Conservation (phyloP, 2,888 invertebrate genomes). For the Brachypterus glaber region DNA sequence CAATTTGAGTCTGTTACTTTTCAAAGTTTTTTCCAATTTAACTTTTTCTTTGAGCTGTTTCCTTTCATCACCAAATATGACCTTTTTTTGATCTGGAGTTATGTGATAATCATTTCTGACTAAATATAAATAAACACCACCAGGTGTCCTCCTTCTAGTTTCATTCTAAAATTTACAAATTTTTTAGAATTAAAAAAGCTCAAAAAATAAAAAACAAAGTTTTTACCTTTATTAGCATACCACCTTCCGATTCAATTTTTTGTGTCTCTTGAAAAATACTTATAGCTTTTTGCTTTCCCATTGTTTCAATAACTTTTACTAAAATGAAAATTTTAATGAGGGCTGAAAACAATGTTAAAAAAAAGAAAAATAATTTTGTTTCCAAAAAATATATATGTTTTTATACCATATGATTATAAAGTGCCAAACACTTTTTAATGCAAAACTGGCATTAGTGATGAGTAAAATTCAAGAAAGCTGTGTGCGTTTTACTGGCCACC, state of each 20-base stretch:
- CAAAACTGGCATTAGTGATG: too few relatives aligned
- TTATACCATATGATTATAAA: too few relatives aligned
- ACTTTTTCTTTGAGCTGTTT: conserved; percentile 46
- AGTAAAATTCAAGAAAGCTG: too few relatives aligned
- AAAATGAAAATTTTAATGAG: conserved; percentile 28
- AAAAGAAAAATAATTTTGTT: too few relatives aligned
- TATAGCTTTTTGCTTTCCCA: conserved; percentile 66
- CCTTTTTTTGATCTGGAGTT: conserved; percentile 53
- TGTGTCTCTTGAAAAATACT: conserved; percentile 72
- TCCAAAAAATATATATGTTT: too few relatives aligned
- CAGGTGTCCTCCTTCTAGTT: conserved; percentile 71
- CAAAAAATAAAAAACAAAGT: neutral
- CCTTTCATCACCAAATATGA: conserved; percentile 60
- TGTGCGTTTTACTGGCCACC: too few relatives aligned
- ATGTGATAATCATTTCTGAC: conserved; percentile 61
- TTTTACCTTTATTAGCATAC: conserved; percentile 72
- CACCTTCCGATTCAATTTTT: conserved; percentile 71
- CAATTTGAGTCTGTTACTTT: conserved; percentile 57
- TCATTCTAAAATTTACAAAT: conserved; percentile 51
- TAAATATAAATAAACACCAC: conserved; percentile 77
- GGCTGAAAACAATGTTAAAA: too few relatives aligned
- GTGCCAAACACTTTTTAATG: too few relatives aligned
- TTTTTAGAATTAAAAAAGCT: conserved; percentile 6
- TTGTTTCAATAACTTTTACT: conserved; percentile 60
- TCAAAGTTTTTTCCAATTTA: conserved; percentile 50